A percentile compares a stretch with the other conserved stretches of the same genome.
Conservation (phyloP, 2,888 invertebrate species). For the Drosophila parthenogenetica region DNA sequence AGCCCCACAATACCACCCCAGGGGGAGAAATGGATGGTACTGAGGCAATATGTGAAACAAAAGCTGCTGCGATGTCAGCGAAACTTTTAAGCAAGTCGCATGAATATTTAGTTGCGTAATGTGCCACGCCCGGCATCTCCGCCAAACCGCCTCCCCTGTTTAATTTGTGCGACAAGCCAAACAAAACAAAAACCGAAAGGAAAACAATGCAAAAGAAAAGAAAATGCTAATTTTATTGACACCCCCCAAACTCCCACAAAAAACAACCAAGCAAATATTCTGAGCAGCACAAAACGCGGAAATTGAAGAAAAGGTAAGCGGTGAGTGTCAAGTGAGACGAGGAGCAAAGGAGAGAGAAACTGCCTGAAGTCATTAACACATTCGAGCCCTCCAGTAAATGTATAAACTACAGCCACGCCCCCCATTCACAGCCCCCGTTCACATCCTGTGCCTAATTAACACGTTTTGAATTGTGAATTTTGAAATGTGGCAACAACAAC, state of each 20-base stretch:
- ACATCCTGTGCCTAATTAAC: slow-evolving; percentile 74
- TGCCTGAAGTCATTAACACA: slow-evolving; percentile 75
- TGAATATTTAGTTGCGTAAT: slow-evolving; percentile 81
- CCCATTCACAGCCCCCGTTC: slow-evolving; percentile 18
- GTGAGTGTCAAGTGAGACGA: background rate
- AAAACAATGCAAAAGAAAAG: slow-evolving; percentile 66
- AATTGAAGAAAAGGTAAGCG: slow-evolving; percentile 69
- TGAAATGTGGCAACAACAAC: slow-evolving; percentile 63
- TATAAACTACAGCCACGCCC: slow-evolving; percentile 16
- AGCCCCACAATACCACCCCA: slow-evolving; percentile 1
- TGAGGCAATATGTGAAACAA: slow-evolving; percentile 13
- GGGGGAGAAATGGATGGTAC: background rate
- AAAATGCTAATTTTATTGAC: slow-evolving; percentile 81
- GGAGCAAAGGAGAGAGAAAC: slow-evolving; percentile 1
- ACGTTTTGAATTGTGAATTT: slow-evolving; percentile 82
- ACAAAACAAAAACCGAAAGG: slow-evolving; percentile 56
- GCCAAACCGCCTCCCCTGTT: slow-evolving; percentile 30
- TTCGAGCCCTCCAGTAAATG: slow-evolving; percentile 49
- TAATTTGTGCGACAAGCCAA: slow-evolving; percentile 74
- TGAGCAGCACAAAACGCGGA: slow-evolving; percentile 47
- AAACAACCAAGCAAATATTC: background rate
- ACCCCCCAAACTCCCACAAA: slow-evolving; percentile 40
- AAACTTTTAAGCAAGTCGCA: slow-evolving; percentile 65
- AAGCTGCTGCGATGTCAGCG: slow-evolving; percentile 20
- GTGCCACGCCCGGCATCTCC: slow-evolving; percentile 22